Conservation (phyloP, 2,113 vertebrate species). For the Budorcas taxicolor region DNA sequence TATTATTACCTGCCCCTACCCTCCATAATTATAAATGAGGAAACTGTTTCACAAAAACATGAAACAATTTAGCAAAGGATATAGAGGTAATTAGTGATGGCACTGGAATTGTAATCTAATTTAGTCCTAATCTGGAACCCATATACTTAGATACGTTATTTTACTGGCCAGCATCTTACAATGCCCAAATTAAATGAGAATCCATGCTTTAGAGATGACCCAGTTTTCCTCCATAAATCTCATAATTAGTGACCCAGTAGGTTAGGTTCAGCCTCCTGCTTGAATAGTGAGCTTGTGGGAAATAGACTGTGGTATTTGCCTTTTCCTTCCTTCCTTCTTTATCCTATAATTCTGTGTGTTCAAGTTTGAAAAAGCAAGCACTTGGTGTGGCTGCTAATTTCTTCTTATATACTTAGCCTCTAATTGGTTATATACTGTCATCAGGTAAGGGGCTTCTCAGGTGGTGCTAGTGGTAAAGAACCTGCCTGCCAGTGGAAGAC, state of each 20-base stretch:
- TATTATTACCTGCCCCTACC: not conserved
- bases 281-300: not conserved
- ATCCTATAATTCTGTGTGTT: not conserved
- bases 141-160: not conserved
- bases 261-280: not conserved
- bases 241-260: not conserved
- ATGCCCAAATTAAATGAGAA: conserved; percentile 7
- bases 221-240: conserved; percentile 13
- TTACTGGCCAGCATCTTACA: not conserved
- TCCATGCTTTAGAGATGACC: not conserved
- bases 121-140: not conserved
- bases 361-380: not conserved
- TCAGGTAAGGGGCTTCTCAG: not conserved
- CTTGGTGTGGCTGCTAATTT: not conserved
- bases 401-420: not conserved
- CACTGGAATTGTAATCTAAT: not conserved
- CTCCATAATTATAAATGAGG: not conserved
- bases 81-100: not conserved
- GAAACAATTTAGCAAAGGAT: not conserved
- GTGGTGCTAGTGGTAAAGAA: not conserved
- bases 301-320: not conserved
- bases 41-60: not conserved
- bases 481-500: not conserved
- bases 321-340: not conserved
- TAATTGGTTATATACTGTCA: conserved; percentile 14